Evolutionary conservation across 1,140 invertebrate genomes (phyloP).

Genomic region (Manduca sexta): DNA sequence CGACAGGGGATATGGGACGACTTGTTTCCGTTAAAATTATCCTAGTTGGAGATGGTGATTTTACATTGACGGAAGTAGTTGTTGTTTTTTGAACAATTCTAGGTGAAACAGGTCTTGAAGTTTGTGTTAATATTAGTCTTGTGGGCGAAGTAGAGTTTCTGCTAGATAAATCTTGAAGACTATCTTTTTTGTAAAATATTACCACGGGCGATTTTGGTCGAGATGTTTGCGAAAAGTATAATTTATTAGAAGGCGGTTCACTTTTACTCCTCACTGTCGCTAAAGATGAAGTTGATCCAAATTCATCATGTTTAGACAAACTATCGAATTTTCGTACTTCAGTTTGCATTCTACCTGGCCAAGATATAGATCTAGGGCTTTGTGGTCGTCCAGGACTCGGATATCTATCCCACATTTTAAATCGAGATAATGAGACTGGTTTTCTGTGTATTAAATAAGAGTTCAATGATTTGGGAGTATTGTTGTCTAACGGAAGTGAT

Average conservation of each 20-base stretch:
- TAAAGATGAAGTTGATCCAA: constrained; percentile 55
- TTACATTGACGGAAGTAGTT: constrained; percentile 17
- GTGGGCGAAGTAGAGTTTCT: constrained; percentile 38
- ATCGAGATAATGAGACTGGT: constrained; percentile 82
- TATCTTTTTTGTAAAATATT: constrained; percentile 38
- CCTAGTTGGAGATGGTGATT: constrained; percentile 41
- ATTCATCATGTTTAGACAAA: constrained; percentile 42
- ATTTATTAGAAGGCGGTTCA: constrained; percentile 68
- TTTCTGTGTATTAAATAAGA: constrained; percentile 79
- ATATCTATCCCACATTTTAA: constrained; percentile 78
- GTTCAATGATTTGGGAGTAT: constrained; percentile 73
- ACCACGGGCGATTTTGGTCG: constrained; percentile 59
- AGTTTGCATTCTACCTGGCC: constrained; percentile 63
- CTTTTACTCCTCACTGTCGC: constrained; percentile 70
- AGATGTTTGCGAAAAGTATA: constrained; percentile 67
- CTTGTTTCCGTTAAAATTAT: constrained; percentile 45
- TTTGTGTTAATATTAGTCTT: constrained; percentile 58
- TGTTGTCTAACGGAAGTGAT: constrained; percentile 54
- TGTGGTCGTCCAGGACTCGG: constrained; percentile 37
- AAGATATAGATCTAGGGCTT: constrained; percentile 61
- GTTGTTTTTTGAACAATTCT: constrained; percentile 29
- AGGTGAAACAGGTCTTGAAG: constrained; percentile 49
- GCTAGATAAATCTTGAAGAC: constrained; percentile 22
- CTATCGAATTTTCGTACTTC: constrained; percentile 60
- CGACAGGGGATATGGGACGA: constrained; percentile 36